Conservation (phyloP, 2,113 vertebrate species). For the Cryptomyrus ogoouensis region DNA sequence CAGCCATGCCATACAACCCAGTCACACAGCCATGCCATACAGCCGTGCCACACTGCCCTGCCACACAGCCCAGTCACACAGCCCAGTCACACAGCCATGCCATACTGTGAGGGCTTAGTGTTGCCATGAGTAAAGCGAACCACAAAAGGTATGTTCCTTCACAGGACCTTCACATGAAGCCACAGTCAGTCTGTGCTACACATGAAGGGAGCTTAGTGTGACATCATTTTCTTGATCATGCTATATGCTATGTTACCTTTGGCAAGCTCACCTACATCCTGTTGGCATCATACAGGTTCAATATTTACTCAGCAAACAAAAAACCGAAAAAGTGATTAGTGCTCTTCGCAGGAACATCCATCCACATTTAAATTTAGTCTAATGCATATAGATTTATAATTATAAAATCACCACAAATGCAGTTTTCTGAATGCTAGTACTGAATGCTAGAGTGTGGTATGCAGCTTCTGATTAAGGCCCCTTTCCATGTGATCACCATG, state of each 20-base stretch:
- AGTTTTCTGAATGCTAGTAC: neutral
- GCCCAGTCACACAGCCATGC: too few species aligned
- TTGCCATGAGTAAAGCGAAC: neutral
- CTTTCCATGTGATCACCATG: neutral
- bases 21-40: too few species aligned
- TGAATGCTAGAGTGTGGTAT: neutral
- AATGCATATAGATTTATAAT: neutral
- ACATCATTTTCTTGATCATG: neutral
- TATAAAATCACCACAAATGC: neutral
- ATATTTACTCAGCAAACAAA: constrained; percentile 39
- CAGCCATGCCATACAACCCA: too few species aligned
- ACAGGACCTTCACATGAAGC: neutral
- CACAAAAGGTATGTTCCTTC: neutral
- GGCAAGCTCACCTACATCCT: constrained; percentile 8
- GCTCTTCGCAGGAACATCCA: neutral
- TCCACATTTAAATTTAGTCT: neutral
- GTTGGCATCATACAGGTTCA: constrained; percentile 12
- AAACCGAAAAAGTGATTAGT: neutral
- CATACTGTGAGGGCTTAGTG: neutral
- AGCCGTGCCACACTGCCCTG: too few species aligned
- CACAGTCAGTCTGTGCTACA: neutral
- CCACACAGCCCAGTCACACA: too few species aligned
- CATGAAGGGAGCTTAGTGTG: neutral
- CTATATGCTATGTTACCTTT: neutral
- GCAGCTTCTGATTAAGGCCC: neutral